Conservation (phyloP, 1,140 invertebrate genomes). For the Neuroterus valhalla region DNA sequence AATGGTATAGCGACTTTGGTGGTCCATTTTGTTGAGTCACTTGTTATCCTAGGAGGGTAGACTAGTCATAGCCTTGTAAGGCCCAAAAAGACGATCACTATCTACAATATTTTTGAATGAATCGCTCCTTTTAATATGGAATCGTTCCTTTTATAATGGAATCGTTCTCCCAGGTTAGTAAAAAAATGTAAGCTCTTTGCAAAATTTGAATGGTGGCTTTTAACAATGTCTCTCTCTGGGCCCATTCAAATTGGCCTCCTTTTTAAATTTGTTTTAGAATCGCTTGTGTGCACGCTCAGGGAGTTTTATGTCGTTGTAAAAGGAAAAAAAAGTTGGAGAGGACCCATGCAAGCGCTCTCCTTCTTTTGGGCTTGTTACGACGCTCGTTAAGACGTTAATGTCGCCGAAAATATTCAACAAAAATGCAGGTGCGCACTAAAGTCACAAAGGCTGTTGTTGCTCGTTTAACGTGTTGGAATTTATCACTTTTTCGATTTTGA, state of each 20-base stretch:
- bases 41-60: neutral
- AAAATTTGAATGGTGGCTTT: too few relatives aligned
- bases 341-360: conserved; percentile 41
- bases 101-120: too few relatives aligned
- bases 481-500: neutral
- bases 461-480: neutral
- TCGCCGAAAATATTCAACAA: conserved; percentile 71
- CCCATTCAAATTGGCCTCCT: neutral
- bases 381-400: conserved; percentile 73
- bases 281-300: neutral
- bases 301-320: conserved; percentile 10
- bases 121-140: too few relatives aligned
- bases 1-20: conserved; percentile 62
- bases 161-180: too few relatives aligned
- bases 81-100: neutral
- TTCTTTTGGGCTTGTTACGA: conserved; percentile 68
- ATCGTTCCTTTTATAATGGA: too few relatives aligned
- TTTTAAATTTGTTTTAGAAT: neutral
- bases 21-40: conserved; percentile 58
- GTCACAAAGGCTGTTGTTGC: neutral
- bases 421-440: conserved; percentile 69
- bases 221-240: neutral
- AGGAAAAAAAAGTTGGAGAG: conserved; percentile 49
- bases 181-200: too few relatives aligned
- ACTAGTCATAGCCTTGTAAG: neutral